Evolutionary conservation across 2,797 vertebrate genomes (phyloP).

Genomic region (Neoniphon sammara): DNA sequence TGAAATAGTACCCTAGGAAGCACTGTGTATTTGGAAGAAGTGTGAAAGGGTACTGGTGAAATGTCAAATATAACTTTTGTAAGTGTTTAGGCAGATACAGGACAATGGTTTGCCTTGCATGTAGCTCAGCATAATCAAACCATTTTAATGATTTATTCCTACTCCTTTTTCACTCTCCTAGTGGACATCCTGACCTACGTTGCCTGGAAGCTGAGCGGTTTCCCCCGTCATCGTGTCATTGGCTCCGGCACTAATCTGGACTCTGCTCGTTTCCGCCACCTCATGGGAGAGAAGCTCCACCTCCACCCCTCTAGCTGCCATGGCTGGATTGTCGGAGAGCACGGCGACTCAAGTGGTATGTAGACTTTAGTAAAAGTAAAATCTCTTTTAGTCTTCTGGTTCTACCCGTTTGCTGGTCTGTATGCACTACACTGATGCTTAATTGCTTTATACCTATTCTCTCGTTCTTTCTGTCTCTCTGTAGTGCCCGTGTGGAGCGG

Average conservation of each 20-base stretch:
- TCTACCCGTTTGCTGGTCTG: neutral
- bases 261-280: conserved; percentile 94
- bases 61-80: neutral
- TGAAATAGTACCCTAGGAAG: neutral
- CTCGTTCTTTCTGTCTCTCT: neutral
- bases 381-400: neutral
- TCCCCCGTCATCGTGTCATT: conserved; percentile 94
- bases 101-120: neutral
- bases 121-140: neutral
- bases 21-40: no score
- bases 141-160: neutral
- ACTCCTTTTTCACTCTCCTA: conserved; percentile 50
- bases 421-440: no score
- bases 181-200: conserved; percentile 98
- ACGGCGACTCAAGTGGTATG: conserved; percentile 98
- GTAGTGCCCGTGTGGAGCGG: conserved; percentile 98
- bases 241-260: conserved; percentile 98
- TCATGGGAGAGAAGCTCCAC: conserved; percentile 93
- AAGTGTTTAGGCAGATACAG: neutral
- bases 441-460: neutral
- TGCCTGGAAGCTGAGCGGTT: conserved; percentile 98
- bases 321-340: conserved; percentile 95
- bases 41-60: no score
- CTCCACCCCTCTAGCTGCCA: conserved; percentile 94
- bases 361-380: conserved; percentile 47